A percentile compares a stretch with the other conserved stretches of the same genome.
Conservation (phyloP, 2,888 invertebrate genomes). For the Serripes groenlandicus region DNA sequence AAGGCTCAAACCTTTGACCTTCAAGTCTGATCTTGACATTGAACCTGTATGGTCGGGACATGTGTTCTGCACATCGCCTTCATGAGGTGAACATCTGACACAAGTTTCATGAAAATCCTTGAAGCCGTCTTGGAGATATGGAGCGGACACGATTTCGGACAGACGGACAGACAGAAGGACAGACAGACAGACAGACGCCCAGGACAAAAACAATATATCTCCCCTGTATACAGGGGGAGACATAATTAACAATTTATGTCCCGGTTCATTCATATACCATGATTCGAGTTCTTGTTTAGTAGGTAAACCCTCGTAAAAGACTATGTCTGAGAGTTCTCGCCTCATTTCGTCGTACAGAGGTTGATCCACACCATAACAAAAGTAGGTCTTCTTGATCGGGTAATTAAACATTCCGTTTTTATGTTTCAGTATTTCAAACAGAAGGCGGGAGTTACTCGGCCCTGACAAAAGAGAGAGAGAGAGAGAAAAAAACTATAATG, state of each 20-base stretch:
- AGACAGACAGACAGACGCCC: too few relatives aligned
- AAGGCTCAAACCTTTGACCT: too few relatives aligned
- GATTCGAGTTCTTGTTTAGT: slow-evolving; percentile 31
- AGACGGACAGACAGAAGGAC: too few relatives aligned
- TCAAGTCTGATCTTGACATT: too few relatives aligned
- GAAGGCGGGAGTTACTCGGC: slow-evolving; percentile 14
- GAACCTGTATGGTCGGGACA: too few relatives aligned
- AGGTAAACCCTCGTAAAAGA: slow-evolving; percentile 36
- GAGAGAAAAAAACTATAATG: not conserved
- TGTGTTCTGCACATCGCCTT: too few relatives aligned
- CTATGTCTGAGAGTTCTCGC: slow-evolving; percentile 9
- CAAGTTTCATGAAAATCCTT: too few relatives aligned
- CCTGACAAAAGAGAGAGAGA: not conserved
- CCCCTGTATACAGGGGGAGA: too few relatives aligned
- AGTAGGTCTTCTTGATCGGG: slow-evolving; percentile 13
- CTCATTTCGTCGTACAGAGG: slow-evolving; percentile 32
- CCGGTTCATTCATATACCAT: slow-evolving; percentile 20
- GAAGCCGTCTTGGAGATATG: too few relatives aligned
- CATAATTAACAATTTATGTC: slow-evolving; percentile 34
- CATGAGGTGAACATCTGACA: too few relatives aligned
- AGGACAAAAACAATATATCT: too few relatives aligned
- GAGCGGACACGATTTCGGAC: too few relatives aligned
- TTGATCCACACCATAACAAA: slow-evolving; percentile 32
- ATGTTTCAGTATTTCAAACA: slow-evolving; percentile 18
- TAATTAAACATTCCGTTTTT: slow-evolving; percentile 11